Evolutionary conservation across 2,888 invertebrate genomes (phyloP).

Genomic region (Cephus nigrinus): DNA sequence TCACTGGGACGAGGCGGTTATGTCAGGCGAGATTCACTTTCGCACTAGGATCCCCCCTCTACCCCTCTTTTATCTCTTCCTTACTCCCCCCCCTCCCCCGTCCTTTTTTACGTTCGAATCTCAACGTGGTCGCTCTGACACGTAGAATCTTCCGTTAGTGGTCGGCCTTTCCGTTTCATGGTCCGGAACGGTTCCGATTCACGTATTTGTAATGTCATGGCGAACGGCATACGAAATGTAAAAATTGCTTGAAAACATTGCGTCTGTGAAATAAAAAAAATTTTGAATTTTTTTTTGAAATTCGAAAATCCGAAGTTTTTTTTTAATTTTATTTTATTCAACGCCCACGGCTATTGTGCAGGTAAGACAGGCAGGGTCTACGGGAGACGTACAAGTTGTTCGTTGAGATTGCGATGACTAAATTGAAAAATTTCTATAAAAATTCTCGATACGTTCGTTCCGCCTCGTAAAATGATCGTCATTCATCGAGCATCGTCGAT

Average conservation of each 20-base stretch:
- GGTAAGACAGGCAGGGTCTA: too few species aligned
- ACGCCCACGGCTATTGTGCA: too few species aligned
- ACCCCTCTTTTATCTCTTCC: not conserved
- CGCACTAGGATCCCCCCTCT: not conserved
- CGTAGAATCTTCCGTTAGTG: not conserved
- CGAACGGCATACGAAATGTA: not conserved
- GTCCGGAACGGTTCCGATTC: not conserved
- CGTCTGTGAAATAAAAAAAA: not conserved
- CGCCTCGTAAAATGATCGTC: not conserved
- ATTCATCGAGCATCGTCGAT: not conserved
- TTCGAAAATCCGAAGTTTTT: too few species aligned
- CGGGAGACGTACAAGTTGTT: not conserved
- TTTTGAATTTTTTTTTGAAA: too few species aligned
- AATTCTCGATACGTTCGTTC: not conserved
- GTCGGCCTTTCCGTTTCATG: not conserved
- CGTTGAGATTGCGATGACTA: not conserved
- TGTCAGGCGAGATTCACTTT: not conserved
- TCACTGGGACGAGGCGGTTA: not conserved
- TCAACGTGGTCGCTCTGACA: not conserved
- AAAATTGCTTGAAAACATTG: not conserved
- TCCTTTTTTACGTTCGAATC: not conserved
- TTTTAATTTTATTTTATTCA: too few species aligned
- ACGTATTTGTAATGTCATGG: not conserved
- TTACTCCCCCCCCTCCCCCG: not conserved
- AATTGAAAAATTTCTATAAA: not conserved